phyloP scores from a whole-genome alignment of 2,888 invertebrate genomes.

The Tipula lateralis region DNA sequence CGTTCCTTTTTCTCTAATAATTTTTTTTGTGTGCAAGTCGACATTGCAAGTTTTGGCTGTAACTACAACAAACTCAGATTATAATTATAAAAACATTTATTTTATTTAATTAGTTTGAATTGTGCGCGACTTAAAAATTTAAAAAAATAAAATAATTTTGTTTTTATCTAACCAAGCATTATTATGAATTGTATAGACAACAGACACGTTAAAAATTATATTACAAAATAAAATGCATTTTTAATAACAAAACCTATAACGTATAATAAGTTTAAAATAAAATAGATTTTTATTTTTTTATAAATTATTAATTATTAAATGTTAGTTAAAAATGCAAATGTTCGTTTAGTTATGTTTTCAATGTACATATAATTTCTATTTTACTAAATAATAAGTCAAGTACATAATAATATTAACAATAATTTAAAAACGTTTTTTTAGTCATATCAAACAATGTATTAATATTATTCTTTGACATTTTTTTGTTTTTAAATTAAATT shows the following conservation, averaged over 20 bases:
- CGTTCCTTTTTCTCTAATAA: background rate
- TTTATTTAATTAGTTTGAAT: background rate
- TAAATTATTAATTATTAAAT: background rate
- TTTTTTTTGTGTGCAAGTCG: background rate
- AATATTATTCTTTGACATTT: background rate
- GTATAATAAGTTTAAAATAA: background rate
- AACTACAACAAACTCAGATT: background rate
- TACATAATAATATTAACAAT: background rate
- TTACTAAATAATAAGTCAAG: background rate
- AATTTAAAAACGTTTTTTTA: background rate
- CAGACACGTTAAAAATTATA: background rate
- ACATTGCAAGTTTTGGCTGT: background rate
- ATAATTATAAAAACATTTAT: background rate
- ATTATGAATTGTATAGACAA: background rate
- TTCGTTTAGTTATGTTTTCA: background rate
- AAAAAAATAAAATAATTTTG: background rate
- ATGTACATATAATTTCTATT: background rate
- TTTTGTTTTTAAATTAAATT: background rate
- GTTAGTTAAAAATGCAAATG: too few species aligned
- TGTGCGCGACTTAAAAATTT: background rate
- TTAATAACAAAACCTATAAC: background rate
- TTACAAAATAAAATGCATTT: background rate
- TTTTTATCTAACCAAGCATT: background rate
- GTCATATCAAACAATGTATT: slow-evolving; percentile 13
- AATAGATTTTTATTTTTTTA: slow-evolving; percentile 13